Evolutionary conservation across 1,140 invertebrate species (phyloP).

Genomic region (Leptinotarsa texana): DNA sequence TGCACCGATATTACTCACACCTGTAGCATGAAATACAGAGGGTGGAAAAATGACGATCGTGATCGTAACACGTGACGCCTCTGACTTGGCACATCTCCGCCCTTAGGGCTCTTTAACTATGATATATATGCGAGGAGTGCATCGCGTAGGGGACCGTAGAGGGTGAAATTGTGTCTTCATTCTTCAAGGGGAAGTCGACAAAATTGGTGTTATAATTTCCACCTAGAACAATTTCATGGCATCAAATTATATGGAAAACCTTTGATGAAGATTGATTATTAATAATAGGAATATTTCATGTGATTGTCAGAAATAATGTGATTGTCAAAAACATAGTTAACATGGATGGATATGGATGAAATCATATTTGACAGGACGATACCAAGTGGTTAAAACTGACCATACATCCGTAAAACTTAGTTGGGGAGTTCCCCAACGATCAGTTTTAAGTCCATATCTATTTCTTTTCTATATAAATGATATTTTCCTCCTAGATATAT

Average conservation of each 20-base stretch:
- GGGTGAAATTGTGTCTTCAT: constrained; percentile 23
- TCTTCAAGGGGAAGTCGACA: constrained; percentile 11
- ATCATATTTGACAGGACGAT: too few species aligned
- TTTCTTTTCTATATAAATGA: too few species aligned
- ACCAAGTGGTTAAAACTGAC: too few species aligned
- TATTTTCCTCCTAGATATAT: too few species aligned
- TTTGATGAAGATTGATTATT: not conserved
- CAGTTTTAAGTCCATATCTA: too few species aligned
- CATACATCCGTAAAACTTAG: too few species aligned
- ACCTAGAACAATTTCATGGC: not conserved
- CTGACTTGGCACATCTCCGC: constrained; percentile 23
- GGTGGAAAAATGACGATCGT: constrained; percentile 19
- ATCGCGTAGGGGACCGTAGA: constrained; percentile 15
- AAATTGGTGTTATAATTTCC: constrained; percentile 21
- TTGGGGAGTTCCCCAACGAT: too few species aligned
- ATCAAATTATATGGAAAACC: not conserved
- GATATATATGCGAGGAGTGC: constrained; percentile 19
- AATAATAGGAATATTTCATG: not conserved
- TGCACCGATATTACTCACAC: constrained; percentile 14
- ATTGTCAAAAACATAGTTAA: too few species aligned
- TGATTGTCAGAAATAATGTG: too few species aligned
- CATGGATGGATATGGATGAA: too few species aligned
- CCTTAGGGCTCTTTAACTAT: constrained; percentile 24
- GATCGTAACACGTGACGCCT: constrained; percentile 27
- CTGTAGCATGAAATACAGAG: constrained; percentile 18